These are phyloP conservation scores for Cryptus armator DNA, from an alignment of 2,888 invertebrate genomes.

Conservation along the genomic window DNA sequence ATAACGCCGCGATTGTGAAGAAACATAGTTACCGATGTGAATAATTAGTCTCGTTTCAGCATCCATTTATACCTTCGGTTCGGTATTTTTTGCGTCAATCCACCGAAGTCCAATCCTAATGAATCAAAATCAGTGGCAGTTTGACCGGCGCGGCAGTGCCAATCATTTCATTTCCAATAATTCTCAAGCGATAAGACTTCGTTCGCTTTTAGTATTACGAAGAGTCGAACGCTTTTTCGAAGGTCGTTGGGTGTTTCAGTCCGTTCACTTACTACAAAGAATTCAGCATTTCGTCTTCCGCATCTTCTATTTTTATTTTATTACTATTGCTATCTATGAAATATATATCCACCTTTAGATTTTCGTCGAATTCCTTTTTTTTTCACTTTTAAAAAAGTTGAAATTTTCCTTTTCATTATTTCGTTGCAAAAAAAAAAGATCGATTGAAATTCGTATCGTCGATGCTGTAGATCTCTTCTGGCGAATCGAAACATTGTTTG, in stretches of 20 bases:
- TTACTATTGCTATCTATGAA: not conserved
- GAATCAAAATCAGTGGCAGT: conserved; percentile 31
- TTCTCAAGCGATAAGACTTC: conserved; percentile 37
- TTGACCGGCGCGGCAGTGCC: not conserved
- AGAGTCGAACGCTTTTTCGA: not conserved
- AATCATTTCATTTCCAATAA: conserved; percentile 27
- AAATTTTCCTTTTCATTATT: not conserved
- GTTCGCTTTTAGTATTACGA: not conserved
- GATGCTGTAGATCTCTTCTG: conserved; percentile 52
- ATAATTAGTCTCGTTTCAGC: not conserved
- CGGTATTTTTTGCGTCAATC: conserved; percentile 30
- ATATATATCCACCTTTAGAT: not conserved
- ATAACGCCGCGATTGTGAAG: conserved; percentile 21
- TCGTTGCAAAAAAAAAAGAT: not conserved
- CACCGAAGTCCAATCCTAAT: conserved; percentile 6
- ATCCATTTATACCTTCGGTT: conserved; percentile 44
- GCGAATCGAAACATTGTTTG: conserved; percentile 9
- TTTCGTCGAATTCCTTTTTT: not conserved
- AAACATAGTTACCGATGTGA: conserved; percentile 61
- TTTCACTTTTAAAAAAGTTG: not conserved
- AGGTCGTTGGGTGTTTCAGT: not conserved
- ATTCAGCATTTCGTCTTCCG: not conserved
- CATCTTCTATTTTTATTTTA: not conserved
- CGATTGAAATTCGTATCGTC: conserved; percentile 29
- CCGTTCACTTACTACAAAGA: not conserved